A percentile compares a stretch with the other conserved stretches of the same genome.
phyloP scores from a whole-genome alignment of 2,888 invertebrate species.

The Chaetogeoica ovagalla region DNA sequence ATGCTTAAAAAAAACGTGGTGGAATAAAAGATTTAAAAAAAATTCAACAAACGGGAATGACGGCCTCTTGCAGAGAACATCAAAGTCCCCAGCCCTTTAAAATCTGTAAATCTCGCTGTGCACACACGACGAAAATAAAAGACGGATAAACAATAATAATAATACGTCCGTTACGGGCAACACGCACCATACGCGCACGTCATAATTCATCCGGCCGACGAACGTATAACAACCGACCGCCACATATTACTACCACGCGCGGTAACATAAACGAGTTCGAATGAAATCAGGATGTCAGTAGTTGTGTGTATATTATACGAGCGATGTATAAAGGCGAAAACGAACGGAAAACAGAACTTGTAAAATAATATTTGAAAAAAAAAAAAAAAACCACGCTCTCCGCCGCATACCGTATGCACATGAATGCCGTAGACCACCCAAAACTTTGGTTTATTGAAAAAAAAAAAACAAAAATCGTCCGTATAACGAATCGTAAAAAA shows the following conservation, averaged over 20 bases:
- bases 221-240: not conserved
- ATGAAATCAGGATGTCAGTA: constrained; percentile 16
- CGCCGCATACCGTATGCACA: not conserved
- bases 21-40: too few species aligned
- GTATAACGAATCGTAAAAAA: too few species aligned
- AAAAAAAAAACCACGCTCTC: constrained; percentile 21
- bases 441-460: not conserved
- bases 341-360: constrained; percentile 19
- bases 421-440: constrained; percentile 14
- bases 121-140: not conserved
- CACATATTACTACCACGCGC: too few species aligned
- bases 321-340: constrained; percentile 2
- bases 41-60: too few species aligned
- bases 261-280: constrained; percentile 10
- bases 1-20: too few species aligned
- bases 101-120: too few species aligned
- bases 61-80: too few species aligned
- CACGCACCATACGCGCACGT: not conserved
- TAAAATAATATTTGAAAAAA: not conserved
- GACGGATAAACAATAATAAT: not conserved
- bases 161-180: not conserved
- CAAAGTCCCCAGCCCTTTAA: too few species aligned
- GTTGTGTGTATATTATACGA: not conserved
- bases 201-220: not conserved
- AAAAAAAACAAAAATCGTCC: not conserved